These are phyloP conservation scores for Verasper variegatus DNA, from an alignment of 2,113 vertebrate species.

Conservation along the genomic window DNA sequence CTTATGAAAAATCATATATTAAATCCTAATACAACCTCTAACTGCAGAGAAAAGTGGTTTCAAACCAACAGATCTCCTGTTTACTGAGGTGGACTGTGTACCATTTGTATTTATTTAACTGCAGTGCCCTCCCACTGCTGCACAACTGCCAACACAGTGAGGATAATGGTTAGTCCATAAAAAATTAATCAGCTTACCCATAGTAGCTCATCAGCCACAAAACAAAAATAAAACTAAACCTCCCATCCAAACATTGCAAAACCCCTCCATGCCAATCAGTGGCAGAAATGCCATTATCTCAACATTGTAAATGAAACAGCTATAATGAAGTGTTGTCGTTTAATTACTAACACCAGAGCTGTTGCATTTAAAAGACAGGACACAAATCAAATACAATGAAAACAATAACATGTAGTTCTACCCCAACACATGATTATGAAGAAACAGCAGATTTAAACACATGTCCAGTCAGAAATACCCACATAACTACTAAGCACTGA, in stretches of 20 bases:
- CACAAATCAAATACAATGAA: neutral
- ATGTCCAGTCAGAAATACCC: neutral
- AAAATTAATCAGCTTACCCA: conserved; percentile 28
- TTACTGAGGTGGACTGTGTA: neutral
- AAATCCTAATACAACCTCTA: neutral
- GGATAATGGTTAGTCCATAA: conserved; percentile 10
- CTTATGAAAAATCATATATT: neutral
- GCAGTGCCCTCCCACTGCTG: conserved; percentile 9
- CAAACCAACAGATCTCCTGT: conserved; percentile 1
- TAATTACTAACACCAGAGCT: neutral
- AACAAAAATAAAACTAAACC: conserved; percentile 40
- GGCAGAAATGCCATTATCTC: neutral
- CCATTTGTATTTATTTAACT: conserved; percentile 22
- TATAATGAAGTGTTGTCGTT: conserved; percentile 9
- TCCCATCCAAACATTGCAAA: conserved; percentile 17
- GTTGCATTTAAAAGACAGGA: neutral
- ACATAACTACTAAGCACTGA: neutral
- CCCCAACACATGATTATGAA: neutral
- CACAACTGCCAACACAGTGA: conserved; percentile 11
- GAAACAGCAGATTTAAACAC: neutral
- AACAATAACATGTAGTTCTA: neutral
- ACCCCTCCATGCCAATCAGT: conserved; percentile 3
- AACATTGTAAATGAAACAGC: conserved; percentile 23
- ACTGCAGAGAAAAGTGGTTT: conserved; percentile 3
- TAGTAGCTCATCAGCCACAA: conserved; percentile 34